Evolutionary conservation across 2,797 vertebrate species (phyloP), one percentile per base, ranked within the genome.

Genomic region (Coregonus suidteri): DNA sequence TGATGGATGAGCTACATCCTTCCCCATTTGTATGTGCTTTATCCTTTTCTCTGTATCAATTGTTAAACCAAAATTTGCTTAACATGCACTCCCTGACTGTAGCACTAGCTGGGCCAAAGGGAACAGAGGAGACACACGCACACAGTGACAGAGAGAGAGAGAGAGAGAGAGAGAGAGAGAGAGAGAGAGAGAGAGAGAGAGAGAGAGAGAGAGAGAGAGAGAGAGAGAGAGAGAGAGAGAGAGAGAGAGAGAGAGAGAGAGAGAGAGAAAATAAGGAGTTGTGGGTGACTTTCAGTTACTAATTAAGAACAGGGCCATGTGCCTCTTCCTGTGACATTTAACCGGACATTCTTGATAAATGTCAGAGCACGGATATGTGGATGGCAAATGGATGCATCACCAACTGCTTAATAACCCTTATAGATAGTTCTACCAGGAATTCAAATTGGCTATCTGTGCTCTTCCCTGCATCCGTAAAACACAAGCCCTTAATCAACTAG

Each of bases 341-440:
- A 86, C 91, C 84, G 92, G 93, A 95, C 92, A 91, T 93, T 93
- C 93, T 93, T 95, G 94, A 95, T 95, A 95, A 95, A 95, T 95
- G 94, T 95, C 94, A 95, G 91, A 90, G 87, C 84, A 85, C 88
- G 92, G 92, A 92, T 93, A 87, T 86, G 84, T 90, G 66, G 85
- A 89, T 87, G 86, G 93, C 90, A 93, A 93, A 93, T 92, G 90
- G 91, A 94, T 93, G 93, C 93, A 90, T 93, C 92, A 90, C 92
- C 90, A 92, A 92, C 87, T 82, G 86, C 92, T 93, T 93, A 94
- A 94, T 95, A 95, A 95, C 94, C 93, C 94, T 95, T 94, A 92
- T 92, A 91, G 92, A 93, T 94, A 88, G 90, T 87, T 88, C 91
- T 91, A 88, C 91, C 90, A 91, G 90, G 93, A 94, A 95, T 94